Evolutionary conservation across 2,888 invertebrate genomes (phyloP).

Genomic region (Lycaena phlaeas): DNA sequence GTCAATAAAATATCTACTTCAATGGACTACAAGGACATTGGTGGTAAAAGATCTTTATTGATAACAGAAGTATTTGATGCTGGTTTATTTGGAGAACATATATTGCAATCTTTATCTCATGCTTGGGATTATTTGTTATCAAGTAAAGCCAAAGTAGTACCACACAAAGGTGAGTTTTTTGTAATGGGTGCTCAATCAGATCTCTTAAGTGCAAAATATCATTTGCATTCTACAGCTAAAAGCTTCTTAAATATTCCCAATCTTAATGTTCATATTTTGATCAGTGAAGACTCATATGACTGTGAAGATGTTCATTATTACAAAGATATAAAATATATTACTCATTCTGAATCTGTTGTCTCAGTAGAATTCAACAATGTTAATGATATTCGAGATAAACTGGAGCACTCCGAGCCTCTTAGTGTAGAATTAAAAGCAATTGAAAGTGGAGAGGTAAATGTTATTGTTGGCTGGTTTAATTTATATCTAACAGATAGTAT

Average conservation of each 20-base stretch:
- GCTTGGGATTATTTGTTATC: constrained; percentile 77
- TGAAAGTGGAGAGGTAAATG: constrained; percentile 73
- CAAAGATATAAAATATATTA: constrained; percentile 71
- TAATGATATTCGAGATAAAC: constrained; percentile 50
- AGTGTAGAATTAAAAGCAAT: constrained; percentile 41
- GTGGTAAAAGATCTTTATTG: constrained; percentile 73
- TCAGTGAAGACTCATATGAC: constrained; percentile 75
- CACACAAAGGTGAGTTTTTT: constrained; percentile 75
- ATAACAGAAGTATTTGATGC: constrained; percentile 87
- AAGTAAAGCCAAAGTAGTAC: constrained; percentile 69
- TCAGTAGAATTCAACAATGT: constrained; percentile 76
- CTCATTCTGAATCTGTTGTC: constrained; percentile 69
- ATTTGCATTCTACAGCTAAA: constrained; percentile 37
- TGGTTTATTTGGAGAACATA: constrained; percentile 83
- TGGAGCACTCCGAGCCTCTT: constrained; percentile 44
- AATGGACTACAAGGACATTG: constrained; percentile 64
- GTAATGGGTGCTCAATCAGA: constrained; percentile 75
- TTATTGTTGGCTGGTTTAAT: constrained; percentile 82
- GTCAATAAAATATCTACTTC: constrained; percentile 73
- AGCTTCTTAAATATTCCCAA: constrained; percentile 34
- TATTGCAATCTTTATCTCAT: constrained; percentile 77
- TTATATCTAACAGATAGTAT: constrained; percentile 77
- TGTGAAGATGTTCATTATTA: constrained; percentile 76
- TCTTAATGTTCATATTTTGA: constrained; percentile 36
- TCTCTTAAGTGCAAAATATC: constrained; percentile 58